Evolutionary conservation across 2,113 vertebrate genomes (phyloP).

Genomic region (Pseudorasbora parva): DNA sequence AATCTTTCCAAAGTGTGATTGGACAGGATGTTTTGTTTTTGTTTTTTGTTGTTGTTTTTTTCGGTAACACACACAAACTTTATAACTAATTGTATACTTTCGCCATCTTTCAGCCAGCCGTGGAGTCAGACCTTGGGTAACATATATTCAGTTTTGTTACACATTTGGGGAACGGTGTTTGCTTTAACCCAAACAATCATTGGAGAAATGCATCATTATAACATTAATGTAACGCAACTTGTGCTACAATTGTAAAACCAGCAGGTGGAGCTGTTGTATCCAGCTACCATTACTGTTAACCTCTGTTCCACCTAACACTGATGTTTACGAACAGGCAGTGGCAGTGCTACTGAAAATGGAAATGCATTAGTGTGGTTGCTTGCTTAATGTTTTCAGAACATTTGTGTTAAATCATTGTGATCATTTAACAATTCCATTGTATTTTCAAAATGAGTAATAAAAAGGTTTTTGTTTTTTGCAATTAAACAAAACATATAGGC

Average conservation of each 20-base stretch:
- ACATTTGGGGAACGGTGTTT: conserved; percentile 28
- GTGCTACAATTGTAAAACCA: neutral
- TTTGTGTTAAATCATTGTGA: neutral
- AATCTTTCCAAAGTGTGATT: conserved; percentile 30
- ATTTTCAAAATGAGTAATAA: neutral
- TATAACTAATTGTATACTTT: conserved; percentile 40
- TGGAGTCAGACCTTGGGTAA: conserved; percentile 29
- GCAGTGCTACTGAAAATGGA: neutral
- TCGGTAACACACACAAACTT: neutral
- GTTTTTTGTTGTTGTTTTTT: neutral
- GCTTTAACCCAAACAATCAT: conserved; percentile 17
- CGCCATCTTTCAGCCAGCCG: conserved; percentile 39
- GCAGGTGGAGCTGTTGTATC: conserved; percentile 13
- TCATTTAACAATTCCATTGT: neutral
- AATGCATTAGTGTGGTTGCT: neutral
- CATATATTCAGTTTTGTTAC: conserved; percentile 30
- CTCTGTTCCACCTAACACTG: neutral
- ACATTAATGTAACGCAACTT: neutral
- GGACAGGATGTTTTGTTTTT: neutral
- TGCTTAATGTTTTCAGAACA: conserved; percentile 2
- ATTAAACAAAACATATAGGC: neutral
- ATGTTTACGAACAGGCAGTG: neutral
- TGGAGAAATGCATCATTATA: conserved; percentile 22
- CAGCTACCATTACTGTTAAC: neutral
- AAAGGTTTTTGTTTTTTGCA: neutral